Conservation (phyloP, 2,113 vertebrate genomes). For the Ursus arctos region DNA sequence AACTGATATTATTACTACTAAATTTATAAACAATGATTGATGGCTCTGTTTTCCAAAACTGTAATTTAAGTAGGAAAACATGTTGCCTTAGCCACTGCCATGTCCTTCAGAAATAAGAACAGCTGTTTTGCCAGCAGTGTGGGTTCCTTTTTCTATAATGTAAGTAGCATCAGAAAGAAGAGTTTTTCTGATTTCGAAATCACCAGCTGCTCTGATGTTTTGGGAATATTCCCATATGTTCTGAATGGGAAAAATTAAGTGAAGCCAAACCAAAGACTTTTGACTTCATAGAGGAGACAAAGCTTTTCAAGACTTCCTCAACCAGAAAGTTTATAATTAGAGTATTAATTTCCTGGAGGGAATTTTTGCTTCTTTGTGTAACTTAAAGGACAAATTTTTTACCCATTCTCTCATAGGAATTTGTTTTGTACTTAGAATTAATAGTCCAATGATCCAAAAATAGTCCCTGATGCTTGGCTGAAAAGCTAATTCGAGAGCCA, state of each 20-base stretch:
- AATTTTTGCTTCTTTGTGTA: conserved; percentile 78
- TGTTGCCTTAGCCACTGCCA: neutral
- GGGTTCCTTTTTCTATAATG: conserved; percentile 8
- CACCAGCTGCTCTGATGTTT: conserved; percentile 74
- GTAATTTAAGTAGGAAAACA: conserved; percentile 74
- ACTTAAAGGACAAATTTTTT: conserved; percentile 81
- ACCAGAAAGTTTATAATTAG: conserved; percentile 80
- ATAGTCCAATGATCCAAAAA: conserved; percentile 71
- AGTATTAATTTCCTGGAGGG: conserved; percentile 79
- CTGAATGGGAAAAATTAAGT: conserved; percentile 74
- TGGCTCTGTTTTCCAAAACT: conserved; percentile 61
- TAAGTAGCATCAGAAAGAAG: conserved; percentile 66
- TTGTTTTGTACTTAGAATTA: conserved; percentile 77
- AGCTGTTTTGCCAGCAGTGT: conserved; percentile 68
- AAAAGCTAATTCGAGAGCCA: conserved; percentile 62
- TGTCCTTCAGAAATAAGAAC: conserved; percentile 64
- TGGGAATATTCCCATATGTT: conserved; percentile 78
- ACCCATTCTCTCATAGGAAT: conserved; percentile 72
- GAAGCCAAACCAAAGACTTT: conserved; percentile 70
- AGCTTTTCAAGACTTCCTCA: conserved; percentile 77
- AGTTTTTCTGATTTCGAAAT: conserved; percentile 58
- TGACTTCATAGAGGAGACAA: conserved; percentile 71
- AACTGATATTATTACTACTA: neutral
- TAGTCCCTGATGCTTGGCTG: conserved; percentile 47
- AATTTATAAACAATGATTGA: conserved; percentile 69